Evolutionary conservation across 2,888 invertebrate genomes (phyloP), one percentile per base, ranked within the genome.

Genomic region (Melieria crassipennis): DNA sequence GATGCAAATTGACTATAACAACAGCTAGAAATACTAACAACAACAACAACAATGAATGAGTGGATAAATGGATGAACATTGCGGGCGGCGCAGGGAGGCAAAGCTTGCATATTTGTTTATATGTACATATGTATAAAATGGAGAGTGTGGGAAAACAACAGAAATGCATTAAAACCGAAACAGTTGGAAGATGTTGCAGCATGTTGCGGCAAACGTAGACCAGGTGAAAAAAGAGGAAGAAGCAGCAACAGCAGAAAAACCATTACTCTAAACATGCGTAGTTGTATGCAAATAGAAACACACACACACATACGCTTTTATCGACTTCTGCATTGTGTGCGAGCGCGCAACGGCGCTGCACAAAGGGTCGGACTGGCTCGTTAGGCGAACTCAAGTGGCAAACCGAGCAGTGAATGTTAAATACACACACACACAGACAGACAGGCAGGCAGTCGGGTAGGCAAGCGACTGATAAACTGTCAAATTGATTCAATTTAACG

Each of bases 401-500:
- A 30, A 30, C 30, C 30, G 30, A 30, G 30, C 2, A 30, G 30
- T 30, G 30, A 30, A 30, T 30, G 30, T 30, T 30, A 30, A 30
- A 52, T 7, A n/a, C 13, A 52, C 52, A 52, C 13, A 13, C 52
- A 52, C 13, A 52, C 9, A 52, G 13, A 52, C 13, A 6, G 13
- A 52, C 52, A 52, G 52, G 9, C 50, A 56, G 56, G 52, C 52
- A 52, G 52, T 13, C 52, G 13, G 52, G 9, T 43, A 62, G 10
- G 56, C 47, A 65, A 63, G 30, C 30, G 30, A 30, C 30, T 61
- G 66, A 71, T 66, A 71, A 71, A 65, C 62, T 66, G 70, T 71
- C 66, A 62, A 66, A 71, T 71, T 66, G 60, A 71, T 66, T 66
- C 65, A 71, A 71, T 71, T 71, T 71, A 71, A 66, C 65, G 70